Evolutionary conservation across 2,888 invertebrate genomes (phyloP).

Genomic region (Nineta flava): DNA sequence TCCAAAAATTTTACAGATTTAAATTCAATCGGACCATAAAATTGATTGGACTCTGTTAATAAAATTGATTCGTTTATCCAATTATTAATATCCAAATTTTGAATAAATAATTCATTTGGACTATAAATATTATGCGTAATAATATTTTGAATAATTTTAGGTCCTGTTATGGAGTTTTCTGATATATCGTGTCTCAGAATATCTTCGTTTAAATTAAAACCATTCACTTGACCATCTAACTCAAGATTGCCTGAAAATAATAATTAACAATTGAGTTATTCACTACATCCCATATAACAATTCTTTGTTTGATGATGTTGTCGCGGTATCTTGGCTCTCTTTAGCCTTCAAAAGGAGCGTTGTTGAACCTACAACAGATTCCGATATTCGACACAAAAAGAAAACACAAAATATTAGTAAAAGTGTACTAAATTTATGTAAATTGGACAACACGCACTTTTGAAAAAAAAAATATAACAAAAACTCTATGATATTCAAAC

Average conservation of each 20-base stretch:
- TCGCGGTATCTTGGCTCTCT: too few species aligned
- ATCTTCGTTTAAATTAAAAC: constrained; percentile 32
- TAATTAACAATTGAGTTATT: too few species aligned
- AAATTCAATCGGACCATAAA: constrained; percentile 31
- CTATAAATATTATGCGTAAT: constrained; percentile 24
- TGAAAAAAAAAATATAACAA: too few species aligned
- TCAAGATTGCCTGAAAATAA: constrained; percentile 12
- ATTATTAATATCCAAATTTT: constrained; percentile 28
- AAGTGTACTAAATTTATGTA: too few species aligned
- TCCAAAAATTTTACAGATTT: constrained; percentile 25
- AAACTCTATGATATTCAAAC: too few species aligned
- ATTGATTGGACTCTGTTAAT: constrained; percentile 22
- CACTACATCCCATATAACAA: too few species aligned
- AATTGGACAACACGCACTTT: too few species aligned
- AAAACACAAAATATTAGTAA: too few species aligned
- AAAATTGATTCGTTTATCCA: constrained; percentile 31
- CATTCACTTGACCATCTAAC: constrained; percentile 26
- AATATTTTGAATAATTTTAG: constrained; percentile 26
- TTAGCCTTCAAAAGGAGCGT: too few species aligned
- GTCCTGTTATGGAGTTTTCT: constrained; percentile 28
- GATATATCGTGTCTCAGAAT: constrained; percentile 28
- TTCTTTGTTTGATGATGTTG: too few species aligned
- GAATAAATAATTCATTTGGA: constrained; percentile 21
- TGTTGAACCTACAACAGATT: too few species aligned
- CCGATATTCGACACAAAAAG: too few species aligned